Evolutionary conservation across 2,888 invertebrate genomes (phyloP).

Genomic region (Dasypolia templi): DNA sequence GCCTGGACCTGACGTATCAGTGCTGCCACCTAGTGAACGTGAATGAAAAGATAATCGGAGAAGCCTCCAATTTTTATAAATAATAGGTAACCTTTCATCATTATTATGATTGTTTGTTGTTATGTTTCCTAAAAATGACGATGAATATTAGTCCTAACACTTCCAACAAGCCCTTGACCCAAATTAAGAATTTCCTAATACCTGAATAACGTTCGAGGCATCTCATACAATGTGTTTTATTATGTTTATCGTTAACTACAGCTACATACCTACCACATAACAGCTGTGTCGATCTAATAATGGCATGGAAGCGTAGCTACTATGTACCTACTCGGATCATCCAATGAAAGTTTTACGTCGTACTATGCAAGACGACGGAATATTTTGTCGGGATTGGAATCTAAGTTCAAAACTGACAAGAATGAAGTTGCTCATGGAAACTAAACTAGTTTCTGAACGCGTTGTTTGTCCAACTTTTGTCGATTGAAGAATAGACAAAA

Average conservation of each 20-base stretch:
- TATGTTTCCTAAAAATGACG: no score
- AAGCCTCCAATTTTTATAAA: not conserved
- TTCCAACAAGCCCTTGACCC: constrained; percentile 10
- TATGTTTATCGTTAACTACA: constrained; percentile 39
- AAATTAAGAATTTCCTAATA: constrained; percentile 1
- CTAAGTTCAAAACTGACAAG: not conserved
- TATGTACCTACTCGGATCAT: not conserved
- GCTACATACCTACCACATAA: not conserved
- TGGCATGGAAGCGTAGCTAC: constrained; percentile 22
- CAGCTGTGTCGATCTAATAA: constrained; percentile 35
- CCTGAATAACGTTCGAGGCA: constrained; percentile 12
- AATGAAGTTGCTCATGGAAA: not conserved
- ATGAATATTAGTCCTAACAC: not conserved
- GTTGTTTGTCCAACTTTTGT: no score
- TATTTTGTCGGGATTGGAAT: not conserved
- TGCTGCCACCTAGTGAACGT: no score
- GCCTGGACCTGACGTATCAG: no score
- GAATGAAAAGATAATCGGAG: no score
- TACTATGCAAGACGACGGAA: no score
- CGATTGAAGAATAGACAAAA: no score
- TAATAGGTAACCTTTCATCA: not conserved
- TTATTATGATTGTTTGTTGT: not conserved
- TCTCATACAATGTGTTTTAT: constrained; percentile 37
- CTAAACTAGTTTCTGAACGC: not conserved
- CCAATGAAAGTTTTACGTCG: constrained; percentile 18